Conservation (phyloP, 2,113 vertebrate genomes). For the Salvelinus namaycush region DNA sequence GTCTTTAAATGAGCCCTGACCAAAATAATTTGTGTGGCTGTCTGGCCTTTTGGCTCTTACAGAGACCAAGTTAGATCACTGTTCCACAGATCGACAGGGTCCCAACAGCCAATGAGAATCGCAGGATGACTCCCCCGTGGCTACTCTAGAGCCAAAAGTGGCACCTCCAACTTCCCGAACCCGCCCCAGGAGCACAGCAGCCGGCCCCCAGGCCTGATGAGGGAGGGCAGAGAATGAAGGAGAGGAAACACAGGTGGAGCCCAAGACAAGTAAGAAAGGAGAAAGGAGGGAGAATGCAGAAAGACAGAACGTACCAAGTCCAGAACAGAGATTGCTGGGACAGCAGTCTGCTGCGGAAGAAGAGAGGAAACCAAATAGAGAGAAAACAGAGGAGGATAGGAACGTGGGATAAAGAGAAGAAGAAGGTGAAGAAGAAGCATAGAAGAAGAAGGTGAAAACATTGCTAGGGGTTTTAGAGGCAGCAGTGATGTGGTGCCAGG, state of each 20-base stretch:
- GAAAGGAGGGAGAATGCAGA: slow-evolving; percentile 66
- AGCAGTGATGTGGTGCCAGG: slow-evolving; percentile 55
- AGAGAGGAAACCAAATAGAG: slow-evolving; percentile 73
- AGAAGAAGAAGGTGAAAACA: slow-evolving; percentile 77
- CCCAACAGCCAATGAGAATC: slow-evolving; percentile 37
- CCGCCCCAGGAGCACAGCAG: slow-evolving; percentile 15
- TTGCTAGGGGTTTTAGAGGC: slow-evolving; percentile 55
- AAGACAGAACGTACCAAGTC: slow-evolving; percentile 98
- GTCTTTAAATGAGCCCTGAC: background rate
- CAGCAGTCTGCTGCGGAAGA: slow-evolving; percentile 97
- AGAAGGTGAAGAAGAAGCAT: background rate
- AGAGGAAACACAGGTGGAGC: slow-evolving; percentile 61
- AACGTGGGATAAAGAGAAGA: slow-evolving; percentile 9
- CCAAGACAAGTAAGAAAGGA: slow-evolving; percentile 78
- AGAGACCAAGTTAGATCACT: background rate
- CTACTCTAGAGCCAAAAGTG: slow-evolving; percentile 32
- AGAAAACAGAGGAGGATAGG: slow-evolving; percentile 48
- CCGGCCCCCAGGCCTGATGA: slow-evolving; percentile 47
- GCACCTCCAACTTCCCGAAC: background rate
- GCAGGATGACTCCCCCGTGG: slow-evolving; percentile 27
- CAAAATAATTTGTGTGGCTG: background rate
- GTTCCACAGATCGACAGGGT: slow-evolving; percentile 33
- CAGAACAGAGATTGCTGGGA: slow-evolving; percentile 99
- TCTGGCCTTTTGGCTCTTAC: background rate
- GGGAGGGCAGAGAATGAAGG: slow-evolving; percentile 47